Conservation (phyloP, 1,140 invertebrate genomes). For the Drosophila persimilis region DNA sequence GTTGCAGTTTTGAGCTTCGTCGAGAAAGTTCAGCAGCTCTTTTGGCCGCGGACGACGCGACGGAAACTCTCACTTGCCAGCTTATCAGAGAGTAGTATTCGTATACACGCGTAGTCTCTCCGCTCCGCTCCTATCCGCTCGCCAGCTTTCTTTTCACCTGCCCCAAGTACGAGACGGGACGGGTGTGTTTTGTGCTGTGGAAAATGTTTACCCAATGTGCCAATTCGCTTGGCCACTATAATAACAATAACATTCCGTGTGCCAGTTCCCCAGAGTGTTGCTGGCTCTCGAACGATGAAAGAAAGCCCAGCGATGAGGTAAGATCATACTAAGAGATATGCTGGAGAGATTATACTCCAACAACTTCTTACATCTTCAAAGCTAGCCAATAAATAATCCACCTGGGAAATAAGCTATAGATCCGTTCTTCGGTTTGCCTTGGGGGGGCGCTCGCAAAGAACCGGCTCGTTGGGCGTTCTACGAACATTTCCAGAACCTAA, state of each 20-base stretch:
- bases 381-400: neutral
- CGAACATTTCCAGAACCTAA: neutral
- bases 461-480: neutral
- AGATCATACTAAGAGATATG: constrained; percentile 41
- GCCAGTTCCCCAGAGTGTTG: constrained; percentile 33
- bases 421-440: too few species aligned
- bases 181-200: constrained; percentile 36
- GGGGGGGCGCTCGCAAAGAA: neutral
- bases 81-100: constrained; percentile 60
- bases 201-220: constrained; percentile 80
- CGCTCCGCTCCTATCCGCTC: constrained; percentile 13
- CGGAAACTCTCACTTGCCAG: constrained; percentile 74
- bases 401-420: too few species aligned
- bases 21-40: constrained; percentile 68
- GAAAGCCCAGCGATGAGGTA: constrained; percentile 67
- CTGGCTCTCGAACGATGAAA: constrained; percentile 38
- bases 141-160: constrained; percentile 60
- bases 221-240: constrained; percentile 59
- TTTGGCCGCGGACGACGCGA: constrained; percentile 18
- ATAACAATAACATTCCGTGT: constrained; percentile 50
- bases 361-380: too few species aligned
- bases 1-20: constrained; percentile 73
- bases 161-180: constrained; percentile 29
- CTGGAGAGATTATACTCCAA: neutral
- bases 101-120: constrained; percentile 4